Evolutionary conservation across 1,140 invertebrate genomes (phyloP), one percentile per base, ranked within the genome.

Genomic region (Plutomurus gul): DNA sequence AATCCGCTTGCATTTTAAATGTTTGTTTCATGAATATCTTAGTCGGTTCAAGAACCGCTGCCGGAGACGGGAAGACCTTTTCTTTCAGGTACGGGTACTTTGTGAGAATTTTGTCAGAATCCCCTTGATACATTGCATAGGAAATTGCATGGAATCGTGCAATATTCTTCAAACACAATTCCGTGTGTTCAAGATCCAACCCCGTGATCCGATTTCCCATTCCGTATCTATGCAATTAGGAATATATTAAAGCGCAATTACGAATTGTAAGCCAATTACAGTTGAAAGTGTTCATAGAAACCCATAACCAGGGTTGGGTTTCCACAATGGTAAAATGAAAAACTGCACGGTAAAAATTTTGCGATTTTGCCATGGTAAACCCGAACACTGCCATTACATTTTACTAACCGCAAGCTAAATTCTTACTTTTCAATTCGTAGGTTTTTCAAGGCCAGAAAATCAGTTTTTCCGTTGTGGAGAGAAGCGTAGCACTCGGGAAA

Each of bases 131-230:
- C 77, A 86, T 82, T 0, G 72, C 74, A 37, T 86, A 87, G 3
- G 85, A 86, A 5, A 83, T 80, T 0, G 85, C 86, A 51, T 89
- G 88, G 74, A 88, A 87, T 43, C 78, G 77, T 2, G 82, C 88
- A 5, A 89, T 80, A 18, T 85, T 84, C 47, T 20, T 10, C 30
- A 60, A 30, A 25, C 60, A 70, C 3, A 79, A 3, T 5, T 37
- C 16, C 1, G 7, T 13, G 27, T 82, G 81, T 0, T 74, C 43
- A n/a, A 70, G n/a, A 25, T 82, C 81, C 11, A 82, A 36, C 7
- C 81, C 81, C 16, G 22, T 20, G 13, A 47, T 6, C n/a, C 81
- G 78, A 43, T 75, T 82, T 4, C 46, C 81, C 81, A 82, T 80
- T 70, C 49, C 33, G 18, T 37, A 82, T 27, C 81, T 82, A 33